These are phyloP conservation scores for Dermochelys coriacea DNA, from an alignment of 2,797 vertebrate species.

Conservation along the genomic window DNA sequence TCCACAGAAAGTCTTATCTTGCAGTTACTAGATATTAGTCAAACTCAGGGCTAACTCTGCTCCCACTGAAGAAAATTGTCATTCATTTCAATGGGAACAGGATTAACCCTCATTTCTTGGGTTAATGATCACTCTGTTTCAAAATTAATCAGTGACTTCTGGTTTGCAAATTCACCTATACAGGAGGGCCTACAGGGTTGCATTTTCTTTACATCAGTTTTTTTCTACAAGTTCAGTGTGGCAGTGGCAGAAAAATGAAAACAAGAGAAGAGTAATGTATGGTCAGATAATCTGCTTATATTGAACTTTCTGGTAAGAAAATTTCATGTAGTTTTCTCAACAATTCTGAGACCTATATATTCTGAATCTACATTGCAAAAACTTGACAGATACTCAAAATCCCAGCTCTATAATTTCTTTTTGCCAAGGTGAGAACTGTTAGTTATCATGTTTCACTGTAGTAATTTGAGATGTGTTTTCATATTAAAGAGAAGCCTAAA, in stretches of 20 bases:
- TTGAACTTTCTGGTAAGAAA: not conserved
- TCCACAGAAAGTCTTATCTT: not conserved
- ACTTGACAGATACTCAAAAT: too few relatives aligned
- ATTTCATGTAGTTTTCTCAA: not conserved
- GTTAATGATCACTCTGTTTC: not conserved
- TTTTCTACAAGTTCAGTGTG: not conserved
- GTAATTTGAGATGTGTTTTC: not conserved
- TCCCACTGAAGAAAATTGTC: not conserved
- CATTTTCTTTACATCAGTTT: not conserved
- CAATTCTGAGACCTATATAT: not conserved
- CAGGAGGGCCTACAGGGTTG: not conserved
- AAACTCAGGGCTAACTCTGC: not conserved
- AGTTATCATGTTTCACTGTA: not conserved
- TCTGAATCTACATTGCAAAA: not conserved
- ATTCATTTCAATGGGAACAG: not conserved
- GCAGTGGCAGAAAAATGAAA: not conserved
- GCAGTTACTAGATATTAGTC: not conserved
- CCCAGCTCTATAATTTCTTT: not conserved
- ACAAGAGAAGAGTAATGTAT: not conserved
- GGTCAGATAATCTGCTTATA: not conserved
- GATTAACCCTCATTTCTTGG: not conserved
- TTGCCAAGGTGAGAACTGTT: not conserved
- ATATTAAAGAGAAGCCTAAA: not conserved
- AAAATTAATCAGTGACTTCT: not conserved
- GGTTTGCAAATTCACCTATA: not conserved